Base-by-base conservation (phyloP, 1,140 invertebrate genomes). In the Eriocheir sinensis region DNA sequence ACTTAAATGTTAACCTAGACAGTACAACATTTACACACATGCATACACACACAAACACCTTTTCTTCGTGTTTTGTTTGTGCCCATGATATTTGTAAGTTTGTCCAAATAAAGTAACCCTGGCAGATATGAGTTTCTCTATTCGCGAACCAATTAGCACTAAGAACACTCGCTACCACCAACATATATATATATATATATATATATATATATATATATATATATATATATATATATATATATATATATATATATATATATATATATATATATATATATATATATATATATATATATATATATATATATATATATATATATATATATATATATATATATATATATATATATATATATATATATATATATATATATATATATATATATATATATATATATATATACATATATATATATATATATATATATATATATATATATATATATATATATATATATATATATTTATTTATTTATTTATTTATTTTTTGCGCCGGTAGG, bases 171-270 rank as follows among this genome's bases (percentile, higher is more conserved):
- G n/a, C n/a, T n/a, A n/a, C n/a, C n/a, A n/a, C n/a, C n/a, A n/a
- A 85, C 32, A 85, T 34, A 85, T 85, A 85, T 34, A 85, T 85
- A 85, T 34, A 85, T 85, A 85, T 85, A 85, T 85, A 85, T 85
- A 34, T 85, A 85, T 36, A 85, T 85, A 85, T 85, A 85, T 36
- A 85, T 85, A 85, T 85, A 85, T 85, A 40, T 36, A 85, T 85
- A 85, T 85, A 85, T 85, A 6, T 21, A 83, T 83, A 83, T 83
- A 83, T 21, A 83, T 83, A 85, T 34, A 85, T 85, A 85, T 85
- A 40, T 40, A 85, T 85, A 85, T 85, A 85, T 27, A 85, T 85
- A 85, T 85, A 85, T 36, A 85, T 85, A 85, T 85, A 85, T 85
- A 40, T 36, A 85, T 85, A 85, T 34, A 40, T 40, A 85, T 34